A percentile compares a stretch with the other conserved stretches of the same genome.
phyloP scores from a whole-genome alignment of 2,113 vertebrate species.

The Ursus arctos region DNA sequence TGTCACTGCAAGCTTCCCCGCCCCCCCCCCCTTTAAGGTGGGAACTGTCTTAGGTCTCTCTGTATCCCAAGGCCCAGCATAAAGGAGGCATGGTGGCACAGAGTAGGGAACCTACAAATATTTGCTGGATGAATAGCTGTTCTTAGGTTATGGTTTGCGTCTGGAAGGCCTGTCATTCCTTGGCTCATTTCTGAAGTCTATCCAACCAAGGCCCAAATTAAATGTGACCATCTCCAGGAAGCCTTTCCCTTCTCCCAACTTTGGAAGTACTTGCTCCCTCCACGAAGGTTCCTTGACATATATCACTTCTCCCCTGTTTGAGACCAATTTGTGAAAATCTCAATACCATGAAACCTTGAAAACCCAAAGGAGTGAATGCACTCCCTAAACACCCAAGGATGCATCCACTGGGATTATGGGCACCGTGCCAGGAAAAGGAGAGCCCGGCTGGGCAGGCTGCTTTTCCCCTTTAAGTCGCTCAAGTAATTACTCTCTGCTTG shows the following conservation, averaged over 20 bases:
- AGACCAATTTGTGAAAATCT: not conserved
- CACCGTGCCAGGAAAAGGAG: not conserved
- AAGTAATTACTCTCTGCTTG: conserved; percentile 26
- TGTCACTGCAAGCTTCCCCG: not conserved
- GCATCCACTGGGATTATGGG: not conserved
- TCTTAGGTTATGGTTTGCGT: not conserved
- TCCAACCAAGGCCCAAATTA: not conserved
- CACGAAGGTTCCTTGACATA: not conserved
- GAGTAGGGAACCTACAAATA: not conserved
- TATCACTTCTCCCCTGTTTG: not conserved
- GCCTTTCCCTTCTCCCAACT: rapidly evolving
- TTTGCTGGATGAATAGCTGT: not conserved
- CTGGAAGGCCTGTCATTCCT: not conserved
- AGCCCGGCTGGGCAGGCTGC: not conserved
- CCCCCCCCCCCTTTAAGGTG: not conserved
- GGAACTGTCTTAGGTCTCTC: not conserved
- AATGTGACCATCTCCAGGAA: not conserved
- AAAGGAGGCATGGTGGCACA: not conserved
- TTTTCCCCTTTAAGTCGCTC: conserved; percentile 27
- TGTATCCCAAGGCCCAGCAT: not conserved
- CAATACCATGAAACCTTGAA: not conserved
- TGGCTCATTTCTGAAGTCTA: conserved; percentile 45
- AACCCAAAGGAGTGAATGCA: not conserved
- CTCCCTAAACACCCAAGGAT: not conserved
- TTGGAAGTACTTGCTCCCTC: not conserved